Percentiles rank a stretch among this genome's conserved stretches.
phyloP scores from a whole-genome alignment of 2,888 invertebrate species.

The Chymomyza procnemis region DNA sequence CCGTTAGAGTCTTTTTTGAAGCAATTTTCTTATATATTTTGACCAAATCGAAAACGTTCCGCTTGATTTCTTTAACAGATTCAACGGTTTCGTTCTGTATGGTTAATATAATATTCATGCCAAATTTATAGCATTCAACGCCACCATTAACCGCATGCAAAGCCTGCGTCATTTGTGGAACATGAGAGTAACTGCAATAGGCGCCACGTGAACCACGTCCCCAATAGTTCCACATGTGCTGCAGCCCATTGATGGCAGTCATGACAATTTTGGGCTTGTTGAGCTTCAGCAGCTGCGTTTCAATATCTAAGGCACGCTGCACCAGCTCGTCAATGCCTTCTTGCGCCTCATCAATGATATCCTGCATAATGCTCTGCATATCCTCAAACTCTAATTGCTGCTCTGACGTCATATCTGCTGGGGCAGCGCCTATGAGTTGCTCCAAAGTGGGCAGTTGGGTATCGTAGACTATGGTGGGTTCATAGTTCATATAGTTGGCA shows the following conservation, averaged over 20 bases:
- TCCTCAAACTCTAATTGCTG: conserved; percentile 58
- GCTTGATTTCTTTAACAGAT: conserved; percentile 57
- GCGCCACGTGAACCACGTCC: conserved; percentile 56
- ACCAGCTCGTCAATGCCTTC: conserved; percentile 54
- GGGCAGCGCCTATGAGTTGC: conserved; percentile 48
- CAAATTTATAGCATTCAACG: conserved; percentile 62
- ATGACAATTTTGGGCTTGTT: conserved; percentile 65
- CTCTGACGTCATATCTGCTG: conserved; percentile 32
- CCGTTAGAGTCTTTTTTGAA: conserved; percentile 60
- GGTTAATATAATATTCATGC: conserved; percentile 48
- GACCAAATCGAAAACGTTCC: conserved; percentile 54
- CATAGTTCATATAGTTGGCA: conserved; percentile 23
- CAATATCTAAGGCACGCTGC: conserved; percentile 49
- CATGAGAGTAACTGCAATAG: conserved; percentile 68
- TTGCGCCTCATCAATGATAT: conserved; percentile 66
- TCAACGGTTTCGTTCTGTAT: conserved; percentile 63
- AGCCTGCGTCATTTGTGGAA: conserved; percentile 64
- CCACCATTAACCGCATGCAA: conserved; percentile 63
- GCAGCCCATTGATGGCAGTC: conserved; percentile 50
- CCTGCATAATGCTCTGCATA: conserved; percentile 58
- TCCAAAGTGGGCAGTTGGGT: conserved; percentile 55
- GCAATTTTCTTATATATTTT: conserved; percentile 69
- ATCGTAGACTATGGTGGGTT: conserved; percentile 52
- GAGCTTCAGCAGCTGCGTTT: conserved; percentile 47
- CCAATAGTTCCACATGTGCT: conserved; percentile 47